These are phyloP conservation scores for Panthera tigris DNA, from an alignment of 2,113 vertebrate genomes.

Conservation along the genomic window DNA sequence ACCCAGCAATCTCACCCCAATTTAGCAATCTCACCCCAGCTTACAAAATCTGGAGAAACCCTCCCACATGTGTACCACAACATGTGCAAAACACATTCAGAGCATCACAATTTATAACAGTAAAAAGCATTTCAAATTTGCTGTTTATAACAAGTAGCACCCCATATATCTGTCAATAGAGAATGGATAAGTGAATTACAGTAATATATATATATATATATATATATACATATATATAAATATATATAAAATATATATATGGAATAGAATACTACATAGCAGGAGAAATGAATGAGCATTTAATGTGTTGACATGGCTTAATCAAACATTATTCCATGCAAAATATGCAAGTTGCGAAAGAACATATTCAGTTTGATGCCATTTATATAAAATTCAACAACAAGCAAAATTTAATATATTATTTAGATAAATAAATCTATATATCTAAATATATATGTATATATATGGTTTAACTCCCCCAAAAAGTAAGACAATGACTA, in stretches of 20 bases:
- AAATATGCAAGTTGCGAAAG: neutral
- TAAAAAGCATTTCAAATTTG: neutral
- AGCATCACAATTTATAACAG: neutral
- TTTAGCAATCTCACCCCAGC: neutral
- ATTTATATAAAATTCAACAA: slow-evolving; percentile 41
- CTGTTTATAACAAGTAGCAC: neutral
- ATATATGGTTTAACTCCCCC: neutral
- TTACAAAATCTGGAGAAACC: neutral
- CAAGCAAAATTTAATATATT: neutral
- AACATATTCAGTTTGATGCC: neutral
- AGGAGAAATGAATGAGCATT: neutral
- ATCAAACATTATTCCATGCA: neutral
- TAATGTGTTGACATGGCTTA: neutral
- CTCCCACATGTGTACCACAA: neutral
- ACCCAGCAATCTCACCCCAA: neutral
- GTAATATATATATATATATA: no score
- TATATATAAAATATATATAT: neutral
- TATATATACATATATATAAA: neutral
- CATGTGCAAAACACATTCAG: neutral
- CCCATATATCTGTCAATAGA: neutral
- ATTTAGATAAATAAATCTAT: neutral
- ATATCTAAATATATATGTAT: neutral
- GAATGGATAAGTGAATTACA: neutral
- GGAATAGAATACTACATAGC: neutral
- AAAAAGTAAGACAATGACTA: neutral